phyloP scores from a whole-genome alignment of 2,888 invertebrate species.

The Octonoba sinensis region DNA sequence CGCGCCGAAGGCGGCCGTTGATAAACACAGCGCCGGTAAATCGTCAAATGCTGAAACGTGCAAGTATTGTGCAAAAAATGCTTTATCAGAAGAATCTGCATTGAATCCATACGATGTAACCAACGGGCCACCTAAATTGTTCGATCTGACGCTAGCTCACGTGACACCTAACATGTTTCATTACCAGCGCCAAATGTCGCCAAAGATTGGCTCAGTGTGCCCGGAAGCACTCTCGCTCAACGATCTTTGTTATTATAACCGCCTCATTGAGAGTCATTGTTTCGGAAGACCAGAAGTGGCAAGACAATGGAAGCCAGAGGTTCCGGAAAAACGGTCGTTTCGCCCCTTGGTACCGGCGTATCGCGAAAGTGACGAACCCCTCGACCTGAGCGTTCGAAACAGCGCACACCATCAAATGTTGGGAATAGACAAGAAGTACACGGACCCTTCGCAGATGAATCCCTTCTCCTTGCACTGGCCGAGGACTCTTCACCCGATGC shows the following conservation, averaged over 20 bases:
- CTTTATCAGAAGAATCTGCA: no score
- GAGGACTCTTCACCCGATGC: constrained; percentile 83
- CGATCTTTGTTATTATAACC: constrained; percentile 56
- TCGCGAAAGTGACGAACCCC: constrained; percentile 76
- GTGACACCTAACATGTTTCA: constrained; percentile 32
- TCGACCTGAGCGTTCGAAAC: constrained; percentile 76
- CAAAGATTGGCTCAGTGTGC: constrained; percentile 64
- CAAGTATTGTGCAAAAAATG: no score
- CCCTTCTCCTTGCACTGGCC: constrained; percentile 78
- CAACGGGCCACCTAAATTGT: no score
- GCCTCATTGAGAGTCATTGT: constrained; percentile 56
- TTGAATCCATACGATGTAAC: no score
- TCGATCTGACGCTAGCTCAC: no score
- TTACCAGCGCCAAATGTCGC: constrained; percentile 60
- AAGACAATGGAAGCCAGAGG: constrained; percentile 75
- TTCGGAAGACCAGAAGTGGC: constrained; percentile 34
- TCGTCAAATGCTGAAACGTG: no score
- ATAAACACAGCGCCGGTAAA: no score
- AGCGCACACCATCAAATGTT: not conserved
- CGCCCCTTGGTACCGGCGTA: constrained; percentile 67
- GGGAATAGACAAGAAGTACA: constrained; percentile 19
- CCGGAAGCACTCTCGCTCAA: constrained; percentile 54
- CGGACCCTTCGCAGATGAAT: constrained; percentile 66
- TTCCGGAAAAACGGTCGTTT: constrained; percentile 72
- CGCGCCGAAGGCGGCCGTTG: no score